These are phyloP conservation scores for Cardinalis cardinalis DNA, from an alignment of 2,113 vertebrate genomes.

Conservation along the genomic window DNA sequence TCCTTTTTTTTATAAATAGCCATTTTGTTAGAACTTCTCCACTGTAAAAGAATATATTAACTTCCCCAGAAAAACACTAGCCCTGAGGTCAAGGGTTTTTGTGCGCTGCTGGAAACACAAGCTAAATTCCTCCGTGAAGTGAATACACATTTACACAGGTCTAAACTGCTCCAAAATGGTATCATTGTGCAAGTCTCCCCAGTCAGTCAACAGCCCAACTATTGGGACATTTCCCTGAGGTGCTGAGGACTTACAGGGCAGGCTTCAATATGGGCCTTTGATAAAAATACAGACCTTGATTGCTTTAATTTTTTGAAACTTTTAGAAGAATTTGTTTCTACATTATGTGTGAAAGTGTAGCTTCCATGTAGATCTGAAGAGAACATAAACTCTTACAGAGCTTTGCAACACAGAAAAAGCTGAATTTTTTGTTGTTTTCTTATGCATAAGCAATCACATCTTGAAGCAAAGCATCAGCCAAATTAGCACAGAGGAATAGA, in stretches of 20 bases:
- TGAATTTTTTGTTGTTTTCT: neutral
- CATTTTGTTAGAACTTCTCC: constrained; percentile 5
- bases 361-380: neutral
- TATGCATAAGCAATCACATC: neutral
- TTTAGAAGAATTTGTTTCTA: neutral
- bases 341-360: neutral
- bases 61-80: constrained; percentile 6
- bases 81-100: neutral
- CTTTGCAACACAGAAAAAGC: neutral
- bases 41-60: neutral
- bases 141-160: neutral
- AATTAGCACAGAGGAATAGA: neutral
- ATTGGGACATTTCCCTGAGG: neutral
- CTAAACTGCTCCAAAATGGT: neutral
- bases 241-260: neutral
- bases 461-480: neutral
- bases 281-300: neutral
- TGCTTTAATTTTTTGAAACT: neutral
- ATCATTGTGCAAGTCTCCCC: neutral
- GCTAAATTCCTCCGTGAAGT: neutral
- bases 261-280: neutral
- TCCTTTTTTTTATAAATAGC: neutral
- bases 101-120: neutral
- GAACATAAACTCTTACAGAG: neutral
- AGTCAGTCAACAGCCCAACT: neutral